A percentile compares a stretch with the other conserved stretches of the same genome.
phyloP scores from a whole-genome alignment of 2,888 invertebrate genomes.

The Aproaerema taeniolella region DNA sequence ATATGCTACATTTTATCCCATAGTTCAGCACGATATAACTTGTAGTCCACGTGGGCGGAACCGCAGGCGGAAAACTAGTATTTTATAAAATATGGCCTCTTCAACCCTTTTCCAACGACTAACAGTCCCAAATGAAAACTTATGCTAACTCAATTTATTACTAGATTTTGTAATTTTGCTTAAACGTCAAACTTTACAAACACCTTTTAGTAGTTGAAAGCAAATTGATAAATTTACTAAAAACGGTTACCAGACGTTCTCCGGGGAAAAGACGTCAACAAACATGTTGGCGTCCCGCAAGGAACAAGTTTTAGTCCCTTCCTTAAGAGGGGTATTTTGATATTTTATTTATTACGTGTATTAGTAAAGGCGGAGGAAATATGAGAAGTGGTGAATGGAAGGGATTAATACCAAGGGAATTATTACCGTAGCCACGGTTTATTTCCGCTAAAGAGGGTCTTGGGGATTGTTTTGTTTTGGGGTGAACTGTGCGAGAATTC shows the following conservation, averaged over 20 bases:
- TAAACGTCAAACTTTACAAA: conserved; percentile 5
- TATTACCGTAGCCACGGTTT: not conserved
- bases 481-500: no score
- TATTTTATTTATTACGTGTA: conserved; percentile 8
- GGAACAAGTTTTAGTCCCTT: not conserved
- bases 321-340: conserved; percentile 3
- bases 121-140: no score
- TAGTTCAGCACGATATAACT: no score
- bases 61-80: no score
- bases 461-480: no score
- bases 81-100: no score
- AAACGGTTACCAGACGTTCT: conserved; percentile 6
- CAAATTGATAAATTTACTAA: conserved; percentile 11
- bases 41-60: no score
- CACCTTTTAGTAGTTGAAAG: conserved; percentile 6
- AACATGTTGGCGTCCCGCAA: conserved; percentile 2
- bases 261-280: conserved; percentile 5
- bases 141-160: no score
- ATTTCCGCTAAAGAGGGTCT: no score
- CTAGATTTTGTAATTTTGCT: no score
- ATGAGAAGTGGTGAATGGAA: conserved; percentile 3
- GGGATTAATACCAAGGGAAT: conserved; percentile 6
- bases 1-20: no score
- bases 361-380: conserved; percentile 2
- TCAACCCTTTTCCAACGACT: no score